These are phyloP conservation scores for Nephila pilipes DNA, from an alignment of 1,140 invertebrate genomes.

Conservation along the genomic window DNA sequence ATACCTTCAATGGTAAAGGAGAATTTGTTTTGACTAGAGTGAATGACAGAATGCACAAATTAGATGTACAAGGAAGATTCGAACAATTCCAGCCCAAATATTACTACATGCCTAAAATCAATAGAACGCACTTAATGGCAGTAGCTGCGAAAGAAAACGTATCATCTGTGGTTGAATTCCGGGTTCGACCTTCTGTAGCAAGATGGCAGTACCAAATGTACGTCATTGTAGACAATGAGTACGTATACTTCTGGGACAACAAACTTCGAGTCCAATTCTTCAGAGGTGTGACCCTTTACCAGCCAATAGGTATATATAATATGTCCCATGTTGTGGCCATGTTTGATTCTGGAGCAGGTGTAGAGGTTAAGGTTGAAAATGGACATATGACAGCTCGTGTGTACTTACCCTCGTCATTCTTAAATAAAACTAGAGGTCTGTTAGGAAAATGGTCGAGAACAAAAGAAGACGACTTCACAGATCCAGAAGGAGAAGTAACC, in stretches of 20 bases:
- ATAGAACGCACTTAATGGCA: slow-evolving; percentile 92
- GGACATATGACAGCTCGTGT: slow-evolving; percentile 93
- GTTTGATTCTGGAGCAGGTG: slow-evolving; percentile 95
- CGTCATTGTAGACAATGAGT: slow-evolving; percentile 91
- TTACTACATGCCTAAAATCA: slow-evolving; percentile 82
- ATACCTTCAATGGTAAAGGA: slow-evolving; percentile 97
- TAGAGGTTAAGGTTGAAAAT: slow-evolving; percentile 94
- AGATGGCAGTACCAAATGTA: slow-evolving; percentile 96
- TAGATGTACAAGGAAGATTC: slow-evolving; percentile 94
- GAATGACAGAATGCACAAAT: slow-evolving; percentile 87
- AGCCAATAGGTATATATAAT: slow-evolving; percentile 93
- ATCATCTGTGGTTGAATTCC: slow-evolving; percentile 92
- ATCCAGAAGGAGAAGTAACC: slow-evolving; percentile 86
- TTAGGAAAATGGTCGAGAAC: slow-evolving; percentile 96
- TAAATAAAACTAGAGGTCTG: slow-evolving; percentile 93
- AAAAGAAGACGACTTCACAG: slow-evolving; percentile 89
- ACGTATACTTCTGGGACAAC: slow-evolving; percentile 93
- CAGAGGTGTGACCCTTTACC: slow-evolving; percentile 93
- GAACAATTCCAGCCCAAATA: slow-evolving; percentile 85
- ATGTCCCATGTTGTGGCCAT: slow-evolving; percentile 97
- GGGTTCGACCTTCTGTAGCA: slow-evolving; percentile 89
- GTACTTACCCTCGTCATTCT: slow-evolving; percentile 93
- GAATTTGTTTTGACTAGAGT: slow-evolving; percentile 93
- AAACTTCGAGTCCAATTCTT: slow-evolving; percentile 95
- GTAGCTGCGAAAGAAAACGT: slow-evolving; percentile 88